phyloP scores from a whole-genome alignment of 2,888 invertebrate species.

The Phaonia tiefii region DNA sequence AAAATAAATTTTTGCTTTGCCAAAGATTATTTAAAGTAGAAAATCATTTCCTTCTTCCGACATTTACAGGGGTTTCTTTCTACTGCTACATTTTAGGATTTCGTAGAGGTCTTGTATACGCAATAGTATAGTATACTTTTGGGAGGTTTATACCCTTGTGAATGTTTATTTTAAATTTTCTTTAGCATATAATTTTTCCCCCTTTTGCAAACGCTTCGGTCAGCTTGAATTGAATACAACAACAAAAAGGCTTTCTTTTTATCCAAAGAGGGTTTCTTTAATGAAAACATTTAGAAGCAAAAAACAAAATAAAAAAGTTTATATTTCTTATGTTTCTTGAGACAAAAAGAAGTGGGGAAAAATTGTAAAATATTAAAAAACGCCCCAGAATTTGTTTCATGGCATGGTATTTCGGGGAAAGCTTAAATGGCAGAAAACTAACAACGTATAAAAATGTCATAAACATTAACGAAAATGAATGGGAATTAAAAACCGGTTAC shows the following conservation, averaged over 20 bases:
- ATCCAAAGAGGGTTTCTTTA: conserved; percentile 11
- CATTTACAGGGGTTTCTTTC: no score
- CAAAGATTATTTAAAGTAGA: conserved; percentile 32
- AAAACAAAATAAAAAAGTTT: background rate
- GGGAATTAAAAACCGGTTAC: conserved; percentile 12
- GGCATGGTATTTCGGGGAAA: background rate
- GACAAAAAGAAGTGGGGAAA: conserved; percentile 15
- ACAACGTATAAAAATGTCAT: conserved; percentile 29
- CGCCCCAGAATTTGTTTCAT: background rate
- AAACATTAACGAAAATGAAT: conserved; percentile 16
- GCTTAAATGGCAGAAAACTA: conserved; percentile 20
- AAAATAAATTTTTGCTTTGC: conserved; percentile 5
- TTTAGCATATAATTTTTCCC: background rate
- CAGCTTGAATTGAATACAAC: background rate
- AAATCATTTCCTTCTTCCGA: conserved; percentile 23
- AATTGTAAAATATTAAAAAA: conserved; percentile 26
- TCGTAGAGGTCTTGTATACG: no score
- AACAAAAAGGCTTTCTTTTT: background rate
- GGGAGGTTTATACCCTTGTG: background rate
- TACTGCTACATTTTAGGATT: no score
- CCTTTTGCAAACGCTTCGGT: background rate
- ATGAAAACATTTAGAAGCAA: conserved; percentile 15
- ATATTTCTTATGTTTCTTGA: no score
- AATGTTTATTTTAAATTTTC: background rate
- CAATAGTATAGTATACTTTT: conserved; percentile 19